Base-by-base conservation (phyloP, 2,797 vertebrate genomes). In the Eurystomus glaucurus region DNA sequence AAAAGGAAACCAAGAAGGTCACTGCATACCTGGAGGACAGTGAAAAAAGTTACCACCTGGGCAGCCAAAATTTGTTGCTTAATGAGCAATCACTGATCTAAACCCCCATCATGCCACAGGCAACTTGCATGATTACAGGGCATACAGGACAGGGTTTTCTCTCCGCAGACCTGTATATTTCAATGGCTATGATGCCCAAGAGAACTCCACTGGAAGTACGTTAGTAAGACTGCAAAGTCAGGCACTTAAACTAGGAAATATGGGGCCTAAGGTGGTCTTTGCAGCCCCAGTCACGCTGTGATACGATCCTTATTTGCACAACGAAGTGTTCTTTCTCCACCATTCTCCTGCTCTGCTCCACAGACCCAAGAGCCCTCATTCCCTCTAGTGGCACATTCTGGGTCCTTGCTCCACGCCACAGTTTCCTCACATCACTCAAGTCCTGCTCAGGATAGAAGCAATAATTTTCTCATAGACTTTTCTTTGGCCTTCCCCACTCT, bases 401-500 rank as follows among this genome's bases (percentile, higher is more conserved):
- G 33, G 52, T 74, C 64, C 39, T 74, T 43, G 58, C 46, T 81
- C 29, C 72, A 54, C 0, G 0, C 29, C 7, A 1, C 51, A 14
- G 37, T 88, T 95, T 81, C 77, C 37, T 85, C 43, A 41, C 48
- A 50, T 50, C n/a, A 45, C 55, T 91, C 20, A 29, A 91, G 60
- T 60, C 28, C 65, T 83, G 11, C 48, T 92, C 2, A 2, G 60
- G 78, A 79, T 70, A 41, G 64, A 91, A 93, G 66, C 39, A 68
- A 88, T 89, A 64, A 91, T 93, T 95, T 93, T 88, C 71, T 91
- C 57, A 52, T 13, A 91, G 84, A 66, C 89, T 91, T 89, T 76
- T 85, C 78, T 92, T 92, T 92, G 84, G 94, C 71, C 92, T 91
- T 92, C 89, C 33, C 22, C 68, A 52, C 78, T 93, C 83, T 93